phyloP scores from a whole-genome alignment of 2,888 invertebrate species.

The Cephus pygmeus region DNA sequence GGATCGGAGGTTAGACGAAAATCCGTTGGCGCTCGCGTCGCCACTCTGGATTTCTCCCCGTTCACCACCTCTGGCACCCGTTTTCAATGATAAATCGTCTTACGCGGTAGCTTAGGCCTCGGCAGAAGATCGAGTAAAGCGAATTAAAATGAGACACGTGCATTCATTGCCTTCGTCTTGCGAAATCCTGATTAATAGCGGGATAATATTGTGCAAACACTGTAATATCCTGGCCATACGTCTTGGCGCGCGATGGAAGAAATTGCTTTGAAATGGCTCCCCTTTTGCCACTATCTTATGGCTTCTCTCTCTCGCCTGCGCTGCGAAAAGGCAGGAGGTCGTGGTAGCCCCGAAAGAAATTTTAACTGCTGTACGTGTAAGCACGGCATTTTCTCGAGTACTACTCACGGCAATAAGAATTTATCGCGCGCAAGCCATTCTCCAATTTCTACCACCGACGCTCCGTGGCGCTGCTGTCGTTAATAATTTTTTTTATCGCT shows the following conservation, averaged over 20 bases:
- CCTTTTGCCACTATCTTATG: too few relatives aligned
- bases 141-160: conserved; percentile 35
- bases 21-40: too few relatives aligned
- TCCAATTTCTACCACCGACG: too few relatives aligned
- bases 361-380: too few relatives aligned
- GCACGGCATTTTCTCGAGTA: too few relatives aligned
- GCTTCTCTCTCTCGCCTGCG: not conserved
- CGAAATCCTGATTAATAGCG: conserved; percentile 58
- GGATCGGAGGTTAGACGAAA: too few relatives aligned
- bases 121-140: conserved; percentile 26
- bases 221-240: conserved; percentile 42
- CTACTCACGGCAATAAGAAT: too few relatives aligned
- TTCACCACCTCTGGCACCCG: too few relatives aligned
- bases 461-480: too few relatives aligned
- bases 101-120: conserved; percentile 2
- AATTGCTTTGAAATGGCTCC: conserved; percentile 30
- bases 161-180: conserved; percentile 19
- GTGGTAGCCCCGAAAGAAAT: conserved; percentile 18
- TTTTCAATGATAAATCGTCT: conserved; percentile 36
- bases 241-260: conserved; percentile 33
- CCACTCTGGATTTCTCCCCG: too few relatives aligned
- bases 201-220: conserved; percentile 58
- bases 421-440: too few relatives aligned
- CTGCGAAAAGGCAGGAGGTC: conserved; percentile 11
- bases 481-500: too few relatives aligned